Evolutionary conservation across 2,888 invertebrate species (phyloP).

Genomic region (Arge pagana): DNA sequence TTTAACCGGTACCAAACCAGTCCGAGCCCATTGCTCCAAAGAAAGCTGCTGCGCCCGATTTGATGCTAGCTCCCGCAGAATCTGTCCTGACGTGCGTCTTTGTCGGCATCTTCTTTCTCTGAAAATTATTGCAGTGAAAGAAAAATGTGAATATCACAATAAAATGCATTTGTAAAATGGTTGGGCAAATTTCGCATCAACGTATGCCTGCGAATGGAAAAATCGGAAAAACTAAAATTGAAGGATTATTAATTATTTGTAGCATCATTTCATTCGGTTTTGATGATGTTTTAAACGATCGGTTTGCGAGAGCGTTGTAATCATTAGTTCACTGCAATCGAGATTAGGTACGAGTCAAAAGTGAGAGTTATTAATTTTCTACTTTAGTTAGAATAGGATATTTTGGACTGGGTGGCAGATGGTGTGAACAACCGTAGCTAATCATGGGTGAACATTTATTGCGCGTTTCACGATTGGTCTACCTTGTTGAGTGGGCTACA

Average conservation of each 20-base stretch:
- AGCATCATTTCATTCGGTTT: no score
- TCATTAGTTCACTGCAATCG: conserved; percentile 14
- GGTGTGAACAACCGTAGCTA: conserved; percentile 7
- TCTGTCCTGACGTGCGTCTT: conserved; percentile 56
- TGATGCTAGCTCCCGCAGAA: conserved; percentile 62
- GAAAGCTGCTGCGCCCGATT: conserved; percentile 79
- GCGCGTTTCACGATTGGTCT: conserved; percentile 13
- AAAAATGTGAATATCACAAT: no score
- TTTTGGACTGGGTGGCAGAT: conserved; percentile 3
- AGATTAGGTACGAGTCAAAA: no score
- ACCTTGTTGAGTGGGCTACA: conserved; percentile 16
- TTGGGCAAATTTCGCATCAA: no score
- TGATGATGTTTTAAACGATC: no score
- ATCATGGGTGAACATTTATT: conserved; percentile 6
- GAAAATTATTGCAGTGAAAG: no score
- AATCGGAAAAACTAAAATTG: no score
- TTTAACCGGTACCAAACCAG: conserved; percentile 69
- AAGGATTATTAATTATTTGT: no score
- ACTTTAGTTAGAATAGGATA: not conserved
- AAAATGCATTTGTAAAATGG: no score
- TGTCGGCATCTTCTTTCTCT: conserved; percentile 61
- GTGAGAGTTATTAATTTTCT: not conserved
- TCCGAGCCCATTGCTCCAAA: conserved; percentile 83
- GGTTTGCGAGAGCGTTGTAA: no score
- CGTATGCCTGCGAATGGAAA: no score